Conservation (phyloP, 2,888 invertebrate species). For the Andricus quercusramuli region DNA sequence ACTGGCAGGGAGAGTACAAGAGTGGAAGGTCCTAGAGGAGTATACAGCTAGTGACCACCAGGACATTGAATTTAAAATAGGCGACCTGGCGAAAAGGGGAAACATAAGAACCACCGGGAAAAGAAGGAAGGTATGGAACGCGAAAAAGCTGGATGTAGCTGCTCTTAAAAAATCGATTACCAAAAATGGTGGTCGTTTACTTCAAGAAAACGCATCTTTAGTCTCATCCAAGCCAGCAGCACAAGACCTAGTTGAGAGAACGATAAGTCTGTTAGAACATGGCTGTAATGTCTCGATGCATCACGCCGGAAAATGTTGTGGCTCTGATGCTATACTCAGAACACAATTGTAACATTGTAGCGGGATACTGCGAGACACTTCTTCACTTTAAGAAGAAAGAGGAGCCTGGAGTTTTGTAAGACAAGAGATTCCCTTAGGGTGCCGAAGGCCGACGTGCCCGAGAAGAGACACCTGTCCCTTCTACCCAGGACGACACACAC, state of each 20-base stretch:
- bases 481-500: too few species aligned
- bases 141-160: neutral
- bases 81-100: neutral
- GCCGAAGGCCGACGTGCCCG: too few species aligned
- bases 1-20: neutral
- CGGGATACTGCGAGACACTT: too few species aligned
- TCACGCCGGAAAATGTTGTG: too few species aligned
- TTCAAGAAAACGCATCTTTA: neutral
- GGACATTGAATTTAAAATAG: neutral
- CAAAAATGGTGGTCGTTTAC: neutral
- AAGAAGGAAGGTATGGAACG: neutral
- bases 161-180: neutral
- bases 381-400: too few species aligned
- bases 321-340: too few species aligned
- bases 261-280: neutral
- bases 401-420: too few species aligned
- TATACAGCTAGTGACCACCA: neutral
- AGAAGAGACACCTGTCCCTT: too few species aligned
- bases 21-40: neutral
- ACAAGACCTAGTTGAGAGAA: neutral
- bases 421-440: too few species aligned
- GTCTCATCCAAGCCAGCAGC: neutral
- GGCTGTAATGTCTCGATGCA: too few species aligned
- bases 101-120: neutral
- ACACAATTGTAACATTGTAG: too few species aligned